Evolutionary conservation across 2,797 vertebrate species (phyloP).

Genomic region (Galago senegalensis): DNA sequence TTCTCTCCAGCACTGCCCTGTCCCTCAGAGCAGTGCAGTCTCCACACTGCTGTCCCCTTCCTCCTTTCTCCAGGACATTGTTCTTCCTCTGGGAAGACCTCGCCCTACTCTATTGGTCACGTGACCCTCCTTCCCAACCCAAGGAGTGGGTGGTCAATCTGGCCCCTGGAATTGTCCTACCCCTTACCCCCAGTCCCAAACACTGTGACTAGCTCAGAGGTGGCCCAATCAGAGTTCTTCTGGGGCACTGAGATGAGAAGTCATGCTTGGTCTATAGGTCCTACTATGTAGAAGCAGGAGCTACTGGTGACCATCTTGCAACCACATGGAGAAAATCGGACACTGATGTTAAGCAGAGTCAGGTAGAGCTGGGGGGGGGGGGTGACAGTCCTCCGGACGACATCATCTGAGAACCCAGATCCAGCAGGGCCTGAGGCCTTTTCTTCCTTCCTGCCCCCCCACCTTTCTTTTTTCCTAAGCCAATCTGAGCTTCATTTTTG

Average conservation of each 20-base stretch:
- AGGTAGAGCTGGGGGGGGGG: neutral
- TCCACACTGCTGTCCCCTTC: fast-evolving
- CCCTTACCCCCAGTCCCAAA: neutral
- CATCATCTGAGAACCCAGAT: neutral
- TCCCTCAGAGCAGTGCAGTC: too few relatives aligned
- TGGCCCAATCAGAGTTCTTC: neutral
- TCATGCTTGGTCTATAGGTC: neutral
- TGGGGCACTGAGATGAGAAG: neutral
- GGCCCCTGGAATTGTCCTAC: neutral
- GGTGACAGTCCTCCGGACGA: neutral
- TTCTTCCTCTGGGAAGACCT: neutral
- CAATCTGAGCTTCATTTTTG: neutral
- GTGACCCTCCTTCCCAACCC: neutral
- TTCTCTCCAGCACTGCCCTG: fast-evolving
- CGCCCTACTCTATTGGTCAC: neutral
- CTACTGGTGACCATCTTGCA: neutral
- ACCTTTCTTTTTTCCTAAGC: neutral
- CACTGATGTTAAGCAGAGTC: neutral
- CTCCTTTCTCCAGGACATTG: neutral
- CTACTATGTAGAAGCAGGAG: neutral
- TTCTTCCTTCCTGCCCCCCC: neutral
- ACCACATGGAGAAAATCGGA: neutral
- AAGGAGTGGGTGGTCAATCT: neutral
- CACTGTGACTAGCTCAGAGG: constrained; percentile 26
- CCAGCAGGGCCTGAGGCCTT: neutral